Conservation (phyloP, 2,113 vertebrate species). For the Halcyon malimbica region DNA sequence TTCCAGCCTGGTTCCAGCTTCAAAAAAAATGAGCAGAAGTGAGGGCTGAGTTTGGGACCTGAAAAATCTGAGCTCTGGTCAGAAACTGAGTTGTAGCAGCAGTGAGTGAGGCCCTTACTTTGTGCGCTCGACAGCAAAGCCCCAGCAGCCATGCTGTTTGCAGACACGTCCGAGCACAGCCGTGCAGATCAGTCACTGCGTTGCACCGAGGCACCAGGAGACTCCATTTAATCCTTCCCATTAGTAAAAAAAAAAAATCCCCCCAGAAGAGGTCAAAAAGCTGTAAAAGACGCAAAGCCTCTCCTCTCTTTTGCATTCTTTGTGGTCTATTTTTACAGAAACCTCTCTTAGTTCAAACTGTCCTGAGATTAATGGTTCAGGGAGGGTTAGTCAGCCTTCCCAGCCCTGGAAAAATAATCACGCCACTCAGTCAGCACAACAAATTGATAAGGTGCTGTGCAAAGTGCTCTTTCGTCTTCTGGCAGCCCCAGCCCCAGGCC, state of each 20-base stretch:
- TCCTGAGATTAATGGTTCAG: constrained; percentile 25
- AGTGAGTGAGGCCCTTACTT: not conserved
- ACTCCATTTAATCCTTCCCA: constrained; percentile 7
- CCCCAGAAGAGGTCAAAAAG: constrained; percentile 32
- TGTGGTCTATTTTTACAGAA: constrained; percentile 44
- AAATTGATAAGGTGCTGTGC: constrained; percentile 41
- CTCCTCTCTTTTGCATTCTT: not conserved
- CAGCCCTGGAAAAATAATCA: not conserved
- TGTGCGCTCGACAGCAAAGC: not conserved
- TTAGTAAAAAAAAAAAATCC: constrained; percentile 1
- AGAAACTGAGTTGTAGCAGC: not conserved
- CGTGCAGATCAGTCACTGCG: not conserved
- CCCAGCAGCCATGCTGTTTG: not conserved
- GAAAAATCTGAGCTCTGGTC: not conserved
- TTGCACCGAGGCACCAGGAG: not conserved
- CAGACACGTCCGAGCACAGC: not conserved
- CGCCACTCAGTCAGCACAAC: not conserved
- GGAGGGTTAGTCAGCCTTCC: constrained; percentile 21
- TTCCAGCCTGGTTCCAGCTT: not conserved
- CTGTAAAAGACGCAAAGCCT: constrained; percentile 32
- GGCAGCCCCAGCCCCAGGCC: not conserved
- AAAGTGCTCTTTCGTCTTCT: not conserved
- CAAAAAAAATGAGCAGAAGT: not conserved
- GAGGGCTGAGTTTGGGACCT: not conserved
- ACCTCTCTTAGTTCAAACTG: constrained; percentile 15